These are phyloP conservation scores for Anarrhichthys ocellatus DNA, from an alignment of 2,113 vertebrate genomes.

Conservation along the genomic window DNA sequence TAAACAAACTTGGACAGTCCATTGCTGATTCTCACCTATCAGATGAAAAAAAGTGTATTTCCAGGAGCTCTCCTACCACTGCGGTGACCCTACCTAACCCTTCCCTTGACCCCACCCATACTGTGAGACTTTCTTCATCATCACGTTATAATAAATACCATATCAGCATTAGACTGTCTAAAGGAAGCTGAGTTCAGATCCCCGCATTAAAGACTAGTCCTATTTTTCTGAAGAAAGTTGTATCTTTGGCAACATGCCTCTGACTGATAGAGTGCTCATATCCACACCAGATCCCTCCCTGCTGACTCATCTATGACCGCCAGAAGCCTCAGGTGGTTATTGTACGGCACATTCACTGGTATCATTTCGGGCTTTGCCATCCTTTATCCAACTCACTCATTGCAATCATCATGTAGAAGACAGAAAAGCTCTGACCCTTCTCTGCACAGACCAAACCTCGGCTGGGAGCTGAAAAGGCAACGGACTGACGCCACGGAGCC, in stretches of 20 bases:
- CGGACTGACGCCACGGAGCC: conserved; percentile 29
- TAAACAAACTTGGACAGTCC: background rate
- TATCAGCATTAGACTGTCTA: background rate
- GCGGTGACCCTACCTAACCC: background rate
- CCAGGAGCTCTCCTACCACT: background rate
- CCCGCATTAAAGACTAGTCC: background rate
- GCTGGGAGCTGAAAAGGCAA: background rate
- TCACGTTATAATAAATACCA: background rate
- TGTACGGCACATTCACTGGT: background rate
- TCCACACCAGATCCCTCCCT: conserved; percentile 8
- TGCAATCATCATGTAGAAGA: conserved; percentile 19
- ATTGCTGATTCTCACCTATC: background rate
- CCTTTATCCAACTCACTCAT: background rate
- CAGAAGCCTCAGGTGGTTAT: conserved; percentile 16
- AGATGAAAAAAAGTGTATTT: background rate
- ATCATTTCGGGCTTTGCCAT: conserved; percentile 9
- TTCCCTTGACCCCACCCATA: background rate
- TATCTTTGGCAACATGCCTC: conserved; percentile 18
- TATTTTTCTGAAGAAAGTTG: background rate
- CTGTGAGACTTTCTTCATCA: background rate
- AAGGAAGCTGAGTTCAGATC: conserved; percentile 26
- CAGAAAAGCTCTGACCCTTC: background rate
- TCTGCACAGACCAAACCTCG: background rate
- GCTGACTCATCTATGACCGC: conserved; percentile 68
- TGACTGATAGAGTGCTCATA: conserved; percentile 65